These are phyloP conservation scores for Strigamia maritima DNA, from an alignment of 2,888 invertebrate genomes.

Conservation along the genomic window DNA sequence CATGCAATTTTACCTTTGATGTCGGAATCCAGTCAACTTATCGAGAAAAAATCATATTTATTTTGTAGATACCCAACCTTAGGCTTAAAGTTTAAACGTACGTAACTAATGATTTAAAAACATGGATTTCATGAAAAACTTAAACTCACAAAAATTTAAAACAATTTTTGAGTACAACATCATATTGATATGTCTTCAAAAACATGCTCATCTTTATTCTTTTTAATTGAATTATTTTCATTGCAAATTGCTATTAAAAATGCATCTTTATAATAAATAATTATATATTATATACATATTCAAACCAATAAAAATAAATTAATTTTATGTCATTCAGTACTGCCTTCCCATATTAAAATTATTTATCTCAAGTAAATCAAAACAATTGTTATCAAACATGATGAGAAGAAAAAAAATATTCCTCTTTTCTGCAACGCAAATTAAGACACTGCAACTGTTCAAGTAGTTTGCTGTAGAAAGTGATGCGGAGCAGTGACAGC, in stretches of 20 bases:
- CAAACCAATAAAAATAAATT: slow-evolving; percentile 4
- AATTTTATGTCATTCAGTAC: neutral
- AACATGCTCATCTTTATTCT: neutral
- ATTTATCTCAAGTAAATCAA: neutral
- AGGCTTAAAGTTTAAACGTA: too few relatives aligned
- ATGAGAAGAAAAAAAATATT: neutral
- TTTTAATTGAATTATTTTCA: neutral
- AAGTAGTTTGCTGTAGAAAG: neutral
- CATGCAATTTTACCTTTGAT: too few relatives aligned
- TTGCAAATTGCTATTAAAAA: neutral
- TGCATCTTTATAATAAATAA: neutral
- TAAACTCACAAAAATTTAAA: too few relatives aligned
- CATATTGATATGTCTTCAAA: neutral
- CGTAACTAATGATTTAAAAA: too few relatives aligned
- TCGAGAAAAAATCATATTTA: too few relatives aligned
- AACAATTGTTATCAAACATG: neutral
- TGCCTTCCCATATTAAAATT: too few relatives aligned
- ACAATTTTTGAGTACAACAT: too few relatives aligned
- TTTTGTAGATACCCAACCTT: too few relatives aligned
- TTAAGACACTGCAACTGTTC: neutral
- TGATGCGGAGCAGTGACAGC: neutral
- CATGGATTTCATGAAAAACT: too few relatives aligned
- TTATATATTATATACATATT: neutral
- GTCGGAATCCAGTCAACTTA: too few relatives aligned
- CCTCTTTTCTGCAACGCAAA: neutral